Evolutionary conservation across 2,797 vertebrate species (phyloP).

Genomic region (Iguana delicatissima): DNA sequence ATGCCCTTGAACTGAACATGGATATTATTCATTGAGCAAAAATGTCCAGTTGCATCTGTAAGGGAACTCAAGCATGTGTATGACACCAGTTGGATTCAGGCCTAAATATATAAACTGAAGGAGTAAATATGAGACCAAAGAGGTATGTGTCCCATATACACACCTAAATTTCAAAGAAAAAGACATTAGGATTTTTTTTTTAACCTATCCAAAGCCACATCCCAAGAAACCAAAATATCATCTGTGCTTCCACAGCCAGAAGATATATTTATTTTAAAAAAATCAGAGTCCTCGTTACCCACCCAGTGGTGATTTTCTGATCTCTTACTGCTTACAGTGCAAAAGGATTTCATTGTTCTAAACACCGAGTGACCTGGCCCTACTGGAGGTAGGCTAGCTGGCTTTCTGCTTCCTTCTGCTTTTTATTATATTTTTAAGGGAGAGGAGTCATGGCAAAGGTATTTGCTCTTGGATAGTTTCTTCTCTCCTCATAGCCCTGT

Average conservation of each 20-base stretch:
- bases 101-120: neutral
- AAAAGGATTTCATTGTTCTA: neutral
- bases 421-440: conserved; percentile 12
- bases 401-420: neutral
- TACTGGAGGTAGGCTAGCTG: neutral
- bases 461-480: neutral
- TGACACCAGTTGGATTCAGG: too few relatives aligned
- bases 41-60: too few relatives aligned
- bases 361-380: neutral
- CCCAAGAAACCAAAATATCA: neutral
- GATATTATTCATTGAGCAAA: too few relatives aligned
- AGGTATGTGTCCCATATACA: neutral
- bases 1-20: too few relatives aligned
- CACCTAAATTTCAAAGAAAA: neutral
- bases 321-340: neutral
- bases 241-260: neutral
- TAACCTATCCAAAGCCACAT: neutral
- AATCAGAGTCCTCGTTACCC: neutral
- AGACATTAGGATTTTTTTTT: neutral
- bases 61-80: too few relatives aligned
- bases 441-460: neutral
- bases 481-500: neutral
- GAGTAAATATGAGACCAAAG: neutral
- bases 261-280: neutral
- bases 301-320: neutral